Base-by-base conservation (phyloP, 2,797 vertebrate species). In the Chloroceryle inda region DNA sequence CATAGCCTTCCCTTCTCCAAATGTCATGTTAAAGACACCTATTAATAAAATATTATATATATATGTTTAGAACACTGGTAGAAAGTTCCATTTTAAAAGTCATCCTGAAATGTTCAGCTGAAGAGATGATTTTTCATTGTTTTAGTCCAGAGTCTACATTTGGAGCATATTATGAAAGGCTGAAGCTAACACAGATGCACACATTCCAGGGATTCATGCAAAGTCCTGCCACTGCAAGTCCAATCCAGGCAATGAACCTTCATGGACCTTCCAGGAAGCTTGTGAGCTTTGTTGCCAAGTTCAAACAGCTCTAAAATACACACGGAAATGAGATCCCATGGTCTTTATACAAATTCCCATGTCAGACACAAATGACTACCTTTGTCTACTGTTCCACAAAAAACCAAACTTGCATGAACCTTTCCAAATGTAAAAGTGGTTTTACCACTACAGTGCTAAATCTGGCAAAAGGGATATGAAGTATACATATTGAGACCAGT, bases 201-300 rank as follows among this genome's bases (percentile, higher is more conserved):
- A 40, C 79, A 56, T 94, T 92, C 93, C 81, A 88, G 81, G 69
- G 52, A 91, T 96, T 95, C 93, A 81, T 38, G 14, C 44, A 27
- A 76, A 85, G 74, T 64, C 63, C 75, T 89, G 62, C 83, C 85
- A 49, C 75, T 92, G 71, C 35, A 26, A 67, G 69, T 76, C 72
- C 84, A 82, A 5, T 53, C 4, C 26, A 94, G 69, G 76, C 9
- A 1, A 64, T 75, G 50, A 96, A 93, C 91, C 80, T 96, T 95
- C 88, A 86, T 72, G 78, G 75, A 64, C 92, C 94, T 97, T 97
- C 68, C 85, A 97, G 91, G 86, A 97, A 96, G 83, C 68, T 75
- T 94, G 44, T 82, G 75, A 97, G 95, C 93, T 96, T 75, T 49
- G 55, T 80, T 92, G 64, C 74, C 87, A 92, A 94, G 45, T 94